These are phyloP conservation scores for Orchesellides sinensis DNA, from an alignment of 2,888 invertebrate genomes.

Conservation along the genomic window DNA sequence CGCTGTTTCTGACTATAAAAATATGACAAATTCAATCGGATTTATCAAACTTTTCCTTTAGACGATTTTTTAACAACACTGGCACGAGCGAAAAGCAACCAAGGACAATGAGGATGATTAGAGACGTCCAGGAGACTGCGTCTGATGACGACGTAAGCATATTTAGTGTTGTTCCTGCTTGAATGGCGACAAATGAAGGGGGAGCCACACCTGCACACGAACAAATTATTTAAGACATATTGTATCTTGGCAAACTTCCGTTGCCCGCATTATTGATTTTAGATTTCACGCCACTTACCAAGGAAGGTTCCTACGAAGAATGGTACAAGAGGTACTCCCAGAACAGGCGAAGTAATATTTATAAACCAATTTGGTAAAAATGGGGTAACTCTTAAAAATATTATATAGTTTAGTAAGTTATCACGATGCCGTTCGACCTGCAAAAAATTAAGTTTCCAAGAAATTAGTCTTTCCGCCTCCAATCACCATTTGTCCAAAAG, in stretches of 20 bases:
- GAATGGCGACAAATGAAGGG: slow-evolving; percentile 97
- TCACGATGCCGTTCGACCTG: slow-evolving; percentile 86
- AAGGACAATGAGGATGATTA: slow-evolving; percentile 86
- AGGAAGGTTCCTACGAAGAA: slow-evolving; percentile 98
- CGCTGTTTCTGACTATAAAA: neutral
- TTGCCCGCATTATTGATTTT: neutral
- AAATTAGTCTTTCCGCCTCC: no score
- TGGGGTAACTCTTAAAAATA: slow-evolving; percentile 98
- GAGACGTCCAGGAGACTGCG: slow-evolving; percentile 92
- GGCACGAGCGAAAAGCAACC: slow-evolving; percentile 92
- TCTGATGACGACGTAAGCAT: slow-evolving; percentile 92
- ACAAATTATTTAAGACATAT: neutral
- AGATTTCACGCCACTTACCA: slow-evolving; percentile 79
- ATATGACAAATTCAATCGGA: slow-evolving; percentile 17
- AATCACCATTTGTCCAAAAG: no score
- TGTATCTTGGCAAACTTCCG: neutral
- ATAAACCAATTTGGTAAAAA: slow-evolving; percentile 99
- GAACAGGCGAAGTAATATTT: slow-evolving; percentile 96
- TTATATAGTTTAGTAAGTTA: slow-evolving; percentile 95
- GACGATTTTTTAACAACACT: slow-evolving; percentile 88
- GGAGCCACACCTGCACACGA: slow-evolving; percentile 90
- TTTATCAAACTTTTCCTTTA: slow-evolving; percentile 85
- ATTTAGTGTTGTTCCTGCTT: slow-evolving; percentile 97
- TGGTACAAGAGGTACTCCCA: slow-evolving; percentile 94
- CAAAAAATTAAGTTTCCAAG: slow-evolving; percentile 39